phyloP scores from a whole-genome alignment of 2,113 vertebrate species.

The Nyctereutes procyonoides region DNA sequence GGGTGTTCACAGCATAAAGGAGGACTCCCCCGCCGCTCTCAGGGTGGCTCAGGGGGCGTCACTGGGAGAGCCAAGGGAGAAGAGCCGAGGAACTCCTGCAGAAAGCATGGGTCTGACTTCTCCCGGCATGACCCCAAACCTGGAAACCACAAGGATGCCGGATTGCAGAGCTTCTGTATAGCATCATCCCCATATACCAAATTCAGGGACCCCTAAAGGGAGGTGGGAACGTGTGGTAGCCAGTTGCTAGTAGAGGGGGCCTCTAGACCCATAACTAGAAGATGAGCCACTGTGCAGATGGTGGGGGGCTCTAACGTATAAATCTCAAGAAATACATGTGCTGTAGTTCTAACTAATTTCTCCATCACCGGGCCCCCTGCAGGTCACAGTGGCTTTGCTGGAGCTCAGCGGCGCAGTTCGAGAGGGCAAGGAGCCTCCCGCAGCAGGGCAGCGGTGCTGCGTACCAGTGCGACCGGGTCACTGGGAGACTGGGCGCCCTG shows the following conservation, averaged over 20 bases:
- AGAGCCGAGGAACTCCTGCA: background rate
- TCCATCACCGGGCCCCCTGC: background rate
- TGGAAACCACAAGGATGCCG: background rate
- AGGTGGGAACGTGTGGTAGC: background rate
- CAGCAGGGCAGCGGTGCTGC: too few relatives aligned
- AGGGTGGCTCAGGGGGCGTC: background rate
- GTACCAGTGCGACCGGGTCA: background rate
- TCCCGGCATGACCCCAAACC: background rate
- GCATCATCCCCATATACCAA: too few relatives aligned
- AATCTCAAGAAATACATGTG: background rate
- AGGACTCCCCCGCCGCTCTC: background rate
- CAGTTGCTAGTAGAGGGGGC: too few relatives aligned
- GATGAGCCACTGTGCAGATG: background rate
- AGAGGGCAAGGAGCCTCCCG: background rate
- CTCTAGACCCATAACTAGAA: background rate
- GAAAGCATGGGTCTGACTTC: background rate
- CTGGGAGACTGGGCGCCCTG: too few relatives aligned
- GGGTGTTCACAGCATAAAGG: background rate
- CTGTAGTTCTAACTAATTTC: background rate
- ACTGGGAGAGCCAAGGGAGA: background rate
- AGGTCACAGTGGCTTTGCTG: background rate
- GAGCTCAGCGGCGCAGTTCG: background rate
- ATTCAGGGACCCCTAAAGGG: background rate
- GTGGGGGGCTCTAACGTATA: background rate
- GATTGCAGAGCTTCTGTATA: background rate